Conservation (phyloP, 1,140 invertebrate species). For the Listronotus bonariensis region DNA sequence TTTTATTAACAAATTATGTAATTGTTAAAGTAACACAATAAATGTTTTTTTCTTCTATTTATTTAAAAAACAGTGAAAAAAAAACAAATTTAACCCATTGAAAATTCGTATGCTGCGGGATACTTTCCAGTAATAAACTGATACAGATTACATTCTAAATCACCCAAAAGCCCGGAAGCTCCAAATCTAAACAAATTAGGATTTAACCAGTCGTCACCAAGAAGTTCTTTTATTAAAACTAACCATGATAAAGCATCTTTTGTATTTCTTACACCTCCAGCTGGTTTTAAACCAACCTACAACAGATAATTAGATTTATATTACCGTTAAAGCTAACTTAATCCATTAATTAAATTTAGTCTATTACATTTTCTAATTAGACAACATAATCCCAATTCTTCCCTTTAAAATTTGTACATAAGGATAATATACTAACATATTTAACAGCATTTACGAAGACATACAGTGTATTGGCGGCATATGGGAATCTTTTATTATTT, state of each 20-base stretch:
- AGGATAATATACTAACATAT: too few relatives aligned
- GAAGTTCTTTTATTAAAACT: slow-evolving; percentile 79
- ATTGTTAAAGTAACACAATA: neutral
- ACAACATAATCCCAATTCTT: too few relatives aligned
- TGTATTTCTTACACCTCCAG: slow-evolving; percentile 90
- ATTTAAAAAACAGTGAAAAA: too few relatives aligned
- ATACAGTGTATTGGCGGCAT: too few relatives aligned
- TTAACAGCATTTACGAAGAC: too few relatives aligned
- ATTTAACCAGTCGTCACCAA: slow-evolving; percentile 87
- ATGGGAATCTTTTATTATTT: too few relatives aligned
- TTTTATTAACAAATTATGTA: neutral
- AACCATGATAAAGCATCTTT: slow-evolving; percentile 89
- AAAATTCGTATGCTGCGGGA: slow-evolving; percentile 45
- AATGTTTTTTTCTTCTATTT: neutral
- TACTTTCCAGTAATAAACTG: slow-evolving; percentile 50
- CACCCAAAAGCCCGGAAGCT: slow-evolving; percentile 84
- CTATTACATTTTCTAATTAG: too few relatives aligned
- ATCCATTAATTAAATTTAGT: too few relatives aligned
- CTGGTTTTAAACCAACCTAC: slow-evolving; percentile 95
- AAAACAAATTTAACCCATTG: slow-evolving; percentile 42
- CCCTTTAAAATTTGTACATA: too few relatives aligned
- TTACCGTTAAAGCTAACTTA: too few relatives aligned
- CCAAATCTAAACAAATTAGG: slow-evolving; percentile 90
- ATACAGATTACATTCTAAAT: slow-evolving; percentile 73
- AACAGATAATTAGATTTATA: too few relatives aligned